Evolutionary conservation across 2,888 invertebrate genomes (phyloP), one percentile per base, ranked within the genome.

Genomic region (Xestia c-nigrum): DNA sequence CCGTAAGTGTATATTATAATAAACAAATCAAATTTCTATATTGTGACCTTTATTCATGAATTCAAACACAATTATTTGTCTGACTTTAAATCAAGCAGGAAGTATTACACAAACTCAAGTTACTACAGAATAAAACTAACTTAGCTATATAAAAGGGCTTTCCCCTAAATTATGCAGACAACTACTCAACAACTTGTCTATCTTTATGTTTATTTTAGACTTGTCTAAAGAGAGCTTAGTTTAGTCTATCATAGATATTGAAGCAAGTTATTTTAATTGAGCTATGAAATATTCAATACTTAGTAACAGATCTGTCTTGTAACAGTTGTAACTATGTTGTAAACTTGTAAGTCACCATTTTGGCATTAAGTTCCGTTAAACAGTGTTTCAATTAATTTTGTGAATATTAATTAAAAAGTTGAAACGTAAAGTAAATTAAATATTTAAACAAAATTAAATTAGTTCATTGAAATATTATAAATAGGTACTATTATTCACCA

Each of bases 231-330:
- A 40, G 38, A 65, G 24, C 63, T 79, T 75, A 72, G 83, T 86
- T 83, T 83, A 85, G 81, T 83, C 76, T 86, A 77, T 69, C 57
- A 61, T 65, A 79, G 64, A 67, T 66, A 75, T 75, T 81, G 47
- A 78, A 66, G 68, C 65, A 80, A 66, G 69, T 74, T 78, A 74
- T 59, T 46, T 52, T n/a, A 74, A 66, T 59, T 67, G 59, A 64
- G 43, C 40, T 40, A 57, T 31, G 69, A 65, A 65, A 59, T 70
- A 75, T 76, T 76, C 6, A 76, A 61, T 55, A 61, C 69, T 70
- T n/a, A 50, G 72, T 61, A 64, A 65, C 38, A 50, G 12, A 46
- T 43, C 24, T 72, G 50, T 66, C 43, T 19, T 55, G 66, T 50
- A 40, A 61, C 57, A 50, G 9, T 19, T 55, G 66, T 50, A 40